phyloP scores from a whole-genome alignment of 2,888 invertebrate genomes.

The Amitus sp. region DNA sequence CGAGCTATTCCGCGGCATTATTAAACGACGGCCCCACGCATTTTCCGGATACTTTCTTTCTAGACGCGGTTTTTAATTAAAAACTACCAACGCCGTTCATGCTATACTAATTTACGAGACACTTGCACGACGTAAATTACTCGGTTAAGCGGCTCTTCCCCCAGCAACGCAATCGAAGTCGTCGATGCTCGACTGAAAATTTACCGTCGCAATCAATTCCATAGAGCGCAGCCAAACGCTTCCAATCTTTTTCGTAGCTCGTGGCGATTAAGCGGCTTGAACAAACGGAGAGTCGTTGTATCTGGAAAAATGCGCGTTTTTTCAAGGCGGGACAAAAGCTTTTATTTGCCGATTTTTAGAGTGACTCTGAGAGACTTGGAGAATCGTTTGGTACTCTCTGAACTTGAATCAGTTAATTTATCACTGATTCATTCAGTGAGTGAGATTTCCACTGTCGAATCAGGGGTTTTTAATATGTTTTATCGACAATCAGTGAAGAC shows the following conservation, averaged over 20 bases:
- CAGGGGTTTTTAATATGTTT: no score
- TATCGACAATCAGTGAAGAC: no score
- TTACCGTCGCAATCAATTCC: slow-evolving; percentile 36
- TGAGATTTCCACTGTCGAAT: no score
- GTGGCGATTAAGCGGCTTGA: not conserved
- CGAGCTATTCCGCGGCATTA: not conserved
- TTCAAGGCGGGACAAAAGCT: no score
- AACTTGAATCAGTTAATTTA: no score
- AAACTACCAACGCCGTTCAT: slow-evolving; percentile 42
- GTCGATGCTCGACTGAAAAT: slow-evolving; percentile 13
- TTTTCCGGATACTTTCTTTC: slow-evolving; percentile 38
- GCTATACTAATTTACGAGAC: slow-evolving; percentile 43
- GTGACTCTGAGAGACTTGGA: no score
- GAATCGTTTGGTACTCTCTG: no score
- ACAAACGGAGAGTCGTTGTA: no score
- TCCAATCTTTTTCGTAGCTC: not conserved
- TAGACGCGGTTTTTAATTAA: slow-evolving; percentile 38
- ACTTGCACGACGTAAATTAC: slow-evolving; percentile 29
- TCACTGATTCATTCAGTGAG: no score
- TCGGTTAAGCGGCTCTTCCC: slow-evolving; percentile 10
- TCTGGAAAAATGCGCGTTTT: no score
- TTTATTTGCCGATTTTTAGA: no score
- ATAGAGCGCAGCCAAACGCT: slow-evolving; percentile 8
- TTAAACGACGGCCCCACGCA: slow-evolving; percentile 18
- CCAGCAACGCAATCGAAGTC: slow-evolving; percentile 7